Percentiles rank a stretch among this genome's conserved stretches.
These are phyloP conservation scores for Chionis minor DNA, from an alignment of 2,113 vertebrate genomes.

Conservation along the genomic window DNA sequence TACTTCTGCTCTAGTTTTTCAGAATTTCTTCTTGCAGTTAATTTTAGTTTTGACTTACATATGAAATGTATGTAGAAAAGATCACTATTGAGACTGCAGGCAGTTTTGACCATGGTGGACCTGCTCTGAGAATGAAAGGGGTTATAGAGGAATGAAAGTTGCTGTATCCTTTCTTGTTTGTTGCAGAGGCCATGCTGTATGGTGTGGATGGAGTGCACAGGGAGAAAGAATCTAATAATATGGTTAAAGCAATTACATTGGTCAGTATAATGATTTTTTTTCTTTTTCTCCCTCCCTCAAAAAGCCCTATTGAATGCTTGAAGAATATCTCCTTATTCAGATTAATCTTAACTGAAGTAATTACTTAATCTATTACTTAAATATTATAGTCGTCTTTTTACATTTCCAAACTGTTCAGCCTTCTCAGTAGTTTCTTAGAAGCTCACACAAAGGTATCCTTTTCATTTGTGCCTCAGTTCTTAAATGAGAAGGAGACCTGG, in stretches of 20 bases:
- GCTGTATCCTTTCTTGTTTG: background rate
- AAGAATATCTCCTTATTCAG: background rate
- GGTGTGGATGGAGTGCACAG: background rate
- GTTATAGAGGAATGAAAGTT: background rate
- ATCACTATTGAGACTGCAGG: background rate
- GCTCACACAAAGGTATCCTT: background rate
- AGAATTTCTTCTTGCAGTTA: background rate
- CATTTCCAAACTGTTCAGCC: background rate
- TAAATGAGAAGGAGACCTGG: background rate
- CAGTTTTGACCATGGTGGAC: background rate
- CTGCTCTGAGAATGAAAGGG: background rate
- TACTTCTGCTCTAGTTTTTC: background rate
- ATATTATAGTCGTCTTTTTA: background rate
- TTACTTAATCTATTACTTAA: background rate
- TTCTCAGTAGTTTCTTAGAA: background rate
- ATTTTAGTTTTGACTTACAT: background rate
- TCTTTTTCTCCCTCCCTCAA: accelerated
- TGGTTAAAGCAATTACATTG: background rate
- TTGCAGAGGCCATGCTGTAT: background rate
- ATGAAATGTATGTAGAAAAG: background rate
- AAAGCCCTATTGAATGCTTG: background rate
- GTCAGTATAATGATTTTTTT: background rate
- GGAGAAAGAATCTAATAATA: background rate
- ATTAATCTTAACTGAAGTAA: background rate
- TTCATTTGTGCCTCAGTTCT: background rate